Evolutionary conservation across 2,113 vertebrate genomes (phyloP).

Genomic region (Orientallactaga bullata): DNA sequence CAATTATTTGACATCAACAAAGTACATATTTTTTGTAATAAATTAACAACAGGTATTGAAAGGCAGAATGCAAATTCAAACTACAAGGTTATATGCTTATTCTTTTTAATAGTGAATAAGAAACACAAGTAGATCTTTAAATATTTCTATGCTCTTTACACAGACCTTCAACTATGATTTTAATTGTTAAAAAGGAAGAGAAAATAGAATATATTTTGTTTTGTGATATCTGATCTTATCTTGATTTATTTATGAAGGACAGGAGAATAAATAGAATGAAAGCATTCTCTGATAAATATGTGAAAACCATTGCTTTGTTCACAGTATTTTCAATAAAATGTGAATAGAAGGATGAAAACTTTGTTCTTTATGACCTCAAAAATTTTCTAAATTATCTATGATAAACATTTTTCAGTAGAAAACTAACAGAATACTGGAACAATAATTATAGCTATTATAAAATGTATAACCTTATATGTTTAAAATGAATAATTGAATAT

Average conservation of each 20-base stretch:
- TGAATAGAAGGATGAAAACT: neutral
- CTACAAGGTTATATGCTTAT: neutral
- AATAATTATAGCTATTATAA: neutral
- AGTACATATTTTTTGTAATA: neutral
- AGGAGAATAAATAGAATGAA: neutral
- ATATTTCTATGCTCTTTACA: neutral
- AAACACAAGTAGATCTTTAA: neutral
- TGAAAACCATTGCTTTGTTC: neutral
- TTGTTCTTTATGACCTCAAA: neutral
- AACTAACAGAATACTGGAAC: neutral
- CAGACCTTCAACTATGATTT: neutral
- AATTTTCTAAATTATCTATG: neutral
- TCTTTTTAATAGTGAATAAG: neutral
- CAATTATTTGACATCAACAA: neutral
- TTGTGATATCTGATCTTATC: neutral
- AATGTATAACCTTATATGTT: neutral
- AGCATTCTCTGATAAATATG: neutral
- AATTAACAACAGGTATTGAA: slow-evolving; percentile 9
- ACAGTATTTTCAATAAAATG: neutral
- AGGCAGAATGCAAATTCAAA: neutral
- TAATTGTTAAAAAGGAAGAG: neutral
- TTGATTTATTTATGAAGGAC: neutral
- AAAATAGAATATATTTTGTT: neutral
- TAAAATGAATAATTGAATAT: slow-evolving; percentile 9
- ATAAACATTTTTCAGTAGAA: neutral